Base-by-base conservation (phyloP, 23 tunicate species). In the Oikopleura dioica region DNA sequence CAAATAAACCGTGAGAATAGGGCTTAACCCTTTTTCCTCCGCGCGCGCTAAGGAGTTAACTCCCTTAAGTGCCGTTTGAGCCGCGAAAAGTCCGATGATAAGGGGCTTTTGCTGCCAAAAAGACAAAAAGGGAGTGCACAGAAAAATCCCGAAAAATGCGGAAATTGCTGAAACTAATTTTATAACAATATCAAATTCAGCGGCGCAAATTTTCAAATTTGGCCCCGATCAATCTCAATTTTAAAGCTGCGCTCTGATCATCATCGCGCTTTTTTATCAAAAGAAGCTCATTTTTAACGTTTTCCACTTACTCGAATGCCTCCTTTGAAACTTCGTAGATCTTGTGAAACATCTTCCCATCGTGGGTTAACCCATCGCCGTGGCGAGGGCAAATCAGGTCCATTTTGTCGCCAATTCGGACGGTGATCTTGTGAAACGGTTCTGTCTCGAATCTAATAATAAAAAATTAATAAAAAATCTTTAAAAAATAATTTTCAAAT, bases 381-480 rank as follows among this genome's bases (percentile, higher is more conserved):
- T 16, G 26, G 29, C 72, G 29, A 2, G 72, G 72, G 26, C 72
- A 63, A 31, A 63, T 63, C 26, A 63, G 33, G 33, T 63, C 72
- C 72, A 63, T 63, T 63, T 63, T 63, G 33, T 63, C 72, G 29
- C 72, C 72, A 2, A 63, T 63, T 28, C 26, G 16, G 32, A 63
- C 72, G 29, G 72, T 28, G 2, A 63, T 63, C 72, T 63, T 23
- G 72, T 63, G 72, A 63, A 12, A 63, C 32, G 72, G 72, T 12
- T 16, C 33, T 63, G 33, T 24, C 29, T 23, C 29, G 26, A 63
- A 63, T 16, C 72, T 63, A 28, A 63, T n/a, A 63, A 63, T 63
- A 63, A 44, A 44, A 16, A 9, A 16, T 44, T 44, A 44, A 44
- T 9, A 44, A 44, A 44, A 9, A 9, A 44, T 44, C 55, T 44